These are phyloP conservation scores for Cataglyphis livida DNA, from an alignment of 2,888 invertebrate species.

Conservation along the genomic window DNA sequence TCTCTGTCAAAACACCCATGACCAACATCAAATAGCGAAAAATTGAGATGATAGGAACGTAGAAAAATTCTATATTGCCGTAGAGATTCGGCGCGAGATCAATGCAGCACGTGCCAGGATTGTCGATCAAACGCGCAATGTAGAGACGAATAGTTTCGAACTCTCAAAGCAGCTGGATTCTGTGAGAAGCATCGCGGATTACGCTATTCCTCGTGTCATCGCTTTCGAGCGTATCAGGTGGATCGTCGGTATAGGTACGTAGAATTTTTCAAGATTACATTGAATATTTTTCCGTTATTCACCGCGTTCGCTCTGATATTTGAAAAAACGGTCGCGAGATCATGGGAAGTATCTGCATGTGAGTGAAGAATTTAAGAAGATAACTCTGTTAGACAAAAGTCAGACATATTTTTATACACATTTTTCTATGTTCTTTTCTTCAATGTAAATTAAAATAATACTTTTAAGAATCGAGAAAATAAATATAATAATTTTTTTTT, in stretches of 20 bases:
- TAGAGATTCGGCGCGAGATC: constrained; percentile 88
- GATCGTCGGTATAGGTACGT: constrained; percentile 88
- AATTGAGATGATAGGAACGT: neutral
- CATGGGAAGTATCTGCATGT: neutral
- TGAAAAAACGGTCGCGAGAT: constrained; percentile 20
- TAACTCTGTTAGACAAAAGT: neutral
- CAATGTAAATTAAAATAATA: neutral
- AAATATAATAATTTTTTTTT: neutral
- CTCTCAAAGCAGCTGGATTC: constrained; percentile 86
- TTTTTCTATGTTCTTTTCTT: neutral
- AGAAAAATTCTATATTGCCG: constrained; percentile 27
- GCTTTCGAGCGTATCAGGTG: constrained; percentile 89
- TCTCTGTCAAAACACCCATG: neutral
- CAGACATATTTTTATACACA: neutral
- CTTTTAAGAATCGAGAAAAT: neutral
- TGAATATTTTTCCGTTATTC: constrained; percentile 26
- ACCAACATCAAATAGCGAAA: neutral
- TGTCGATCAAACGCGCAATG: constrained; percentile 87
- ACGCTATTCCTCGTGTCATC: constrained; percentile 84
- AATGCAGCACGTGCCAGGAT: constrained; percentile 87
- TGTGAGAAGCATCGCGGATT: constrained; percentile 75
- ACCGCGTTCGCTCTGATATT: neutral
- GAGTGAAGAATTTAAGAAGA: constrained; percentile 1
- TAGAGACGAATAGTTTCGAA: constrained; percentile 88
- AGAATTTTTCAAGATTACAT: constrained; percentile 36